Evolutionary conservation across 2,888 invertebrate genomes (phyloP).

Genomic region (Agrenia bidenticulata): DNA sequence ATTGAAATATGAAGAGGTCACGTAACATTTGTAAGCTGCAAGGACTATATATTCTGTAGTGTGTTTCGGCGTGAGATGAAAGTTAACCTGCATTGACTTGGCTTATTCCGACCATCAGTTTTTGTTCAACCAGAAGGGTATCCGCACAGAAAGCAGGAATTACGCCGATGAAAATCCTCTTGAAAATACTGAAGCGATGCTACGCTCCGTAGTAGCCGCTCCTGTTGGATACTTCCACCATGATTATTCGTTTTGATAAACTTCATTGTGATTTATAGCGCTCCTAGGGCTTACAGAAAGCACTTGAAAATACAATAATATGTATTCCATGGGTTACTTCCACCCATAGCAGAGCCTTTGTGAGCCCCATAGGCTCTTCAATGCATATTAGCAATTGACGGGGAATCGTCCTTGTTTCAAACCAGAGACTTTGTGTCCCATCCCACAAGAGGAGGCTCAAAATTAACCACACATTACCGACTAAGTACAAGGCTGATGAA

Average conservation of each 20-base stretch:
- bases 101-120: background rate
- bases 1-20: conserved; percentile 37
- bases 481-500: no score
- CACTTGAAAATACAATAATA: no score
- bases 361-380: no score
- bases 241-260: conserved; percentile 44
- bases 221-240: no score
- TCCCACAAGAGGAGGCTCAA: no score
- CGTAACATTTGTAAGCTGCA: conserved; percentile 15
- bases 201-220: background rate
- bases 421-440: no score
- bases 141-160: background rate
- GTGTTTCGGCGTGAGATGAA: conserved; percentile 22
- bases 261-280: conserved; percentile 45
- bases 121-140: background rate
- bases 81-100: conserved; percentile 22
- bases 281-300: background rate
- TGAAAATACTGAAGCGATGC: background rate
- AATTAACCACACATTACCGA: no score
- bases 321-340: no score
- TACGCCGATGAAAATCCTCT: background rate
- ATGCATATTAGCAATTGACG: no score
- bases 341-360: no score
- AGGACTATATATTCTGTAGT: background rate
- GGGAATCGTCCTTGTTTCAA: no score